These are phyloP conservation scores for Tribolium madens DNA, from an alignment of 1,140 invertebrate species.

Conservation along the genomic window DNA sequence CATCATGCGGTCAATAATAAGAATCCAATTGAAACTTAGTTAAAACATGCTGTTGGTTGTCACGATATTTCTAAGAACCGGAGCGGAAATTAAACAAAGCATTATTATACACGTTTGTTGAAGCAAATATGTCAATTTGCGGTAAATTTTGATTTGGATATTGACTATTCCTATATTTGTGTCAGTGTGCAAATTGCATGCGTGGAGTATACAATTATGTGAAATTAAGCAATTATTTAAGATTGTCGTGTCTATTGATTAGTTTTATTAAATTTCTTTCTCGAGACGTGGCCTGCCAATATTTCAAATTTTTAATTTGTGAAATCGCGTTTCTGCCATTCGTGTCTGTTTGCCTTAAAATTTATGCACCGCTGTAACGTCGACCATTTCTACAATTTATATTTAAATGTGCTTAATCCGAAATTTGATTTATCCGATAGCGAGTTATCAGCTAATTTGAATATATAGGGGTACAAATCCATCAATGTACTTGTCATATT, in stretches of 20 bases:
- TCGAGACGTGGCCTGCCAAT: not conserved
- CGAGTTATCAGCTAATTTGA: conserved; percentile 43
- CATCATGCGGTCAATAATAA: not conserved
- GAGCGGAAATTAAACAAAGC: conserved; percentile 26
- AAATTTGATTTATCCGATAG: conserved; percentile 45
- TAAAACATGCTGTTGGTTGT: not conserved
- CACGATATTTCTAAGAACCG: conserved; percentile 22
- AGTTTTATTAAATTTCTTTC: not conserved
- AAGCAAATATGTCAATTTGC: conserved; percentile 20
- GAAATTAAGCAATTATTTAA: conserved; percentile 15
- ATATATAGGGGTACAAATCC: conserved; percentile 38
- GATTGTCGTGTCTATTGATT: conserved; percentile 1
- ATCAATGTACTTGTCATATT: conserved; percentile 47
- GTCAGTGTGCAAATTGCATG: not conserved
- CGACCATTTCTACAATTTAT: conserved; percentile 41
- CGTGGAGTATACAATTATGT: not conserved
- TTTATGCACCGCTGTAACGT: conserved; percentile 34
- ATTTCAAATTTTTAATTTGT: conserved; percentile 35
- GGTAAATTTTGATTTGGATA: not conserved
- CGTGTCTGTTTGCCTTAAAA: conserved; percentile 21
- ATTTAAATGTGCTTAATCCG: conserved; percentile 43
- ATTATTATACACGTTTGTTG: not conserved
- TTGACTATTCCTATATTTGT: not conserved
- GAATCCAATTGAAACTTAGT: not conserved
- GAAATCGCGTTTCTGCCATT: conserved; percentile 19